Percentiles rank a stretch among this genome's conserved stretches.
Evolutionary conservation across 2,888 invertebrate species (phyloP).

Genomic region (Flexamia atlantica): DNA sequence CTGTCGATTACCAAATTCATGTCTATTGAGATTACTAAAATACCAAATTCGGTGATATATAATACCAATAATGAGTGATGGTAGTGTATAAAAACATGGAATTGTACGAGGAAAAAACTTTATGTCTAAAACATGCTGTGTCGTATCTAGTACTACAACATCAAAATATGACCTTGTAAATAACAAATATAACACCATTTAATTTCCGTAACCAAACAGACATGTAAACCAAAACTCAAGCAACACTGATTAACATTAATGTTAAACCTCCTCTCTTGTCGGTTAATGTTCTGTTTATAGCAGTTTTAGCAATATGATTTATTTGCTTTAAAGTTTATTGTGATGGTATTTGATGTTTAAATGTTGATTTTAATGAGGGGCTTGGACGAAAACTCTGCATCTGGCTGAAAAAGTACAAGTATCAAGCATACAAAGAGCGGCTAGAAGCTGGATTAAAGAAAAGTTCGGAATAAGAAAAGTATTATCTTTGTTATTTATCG

Average conservation of each 20-base stretch:
- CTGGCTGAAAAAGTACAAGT: not conserved
- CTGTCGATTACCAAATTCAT: no score
- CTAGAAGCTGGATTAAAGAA: constrained; percentile 3
- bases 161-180: constrained; percentile 36
- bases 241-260: constrained; percentile 61
- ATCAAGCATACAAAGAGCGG: not conserved
- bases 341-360: not conserved
- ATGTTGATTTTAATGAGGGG: not conserved
- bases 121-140: constrained; percentile 36
- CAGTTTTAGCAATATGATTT: not conserved
- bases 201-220: constrained; percentile 52
- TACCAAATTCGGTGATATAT: constrained; percentile 25
- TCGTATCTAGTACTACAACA: constrained; percentile 38
- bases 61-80: constrained; percentile 9
- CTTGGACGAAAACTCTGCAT: not conserved
- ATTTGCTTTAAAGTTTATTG: not conserved
- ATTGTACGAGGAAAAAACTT: not conserved
- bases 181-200: constrained; percentile 62
- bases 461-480: constrained; percentile 30
- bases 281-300: not conserved
- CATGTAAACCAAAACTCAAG: constrained; percentile 57
- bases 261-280: constrained; percentile 56
- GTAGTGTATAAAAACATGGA: not conserved
- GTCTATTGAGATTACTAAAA: not conserved
- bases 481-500: constrained; percentile 62